Evolutionary conservation across 1,140 invertebrate genomes (phyloP), one percentile per base, ranked within the genome.

Genomic region (Harlomillsia oculata): DNA sequence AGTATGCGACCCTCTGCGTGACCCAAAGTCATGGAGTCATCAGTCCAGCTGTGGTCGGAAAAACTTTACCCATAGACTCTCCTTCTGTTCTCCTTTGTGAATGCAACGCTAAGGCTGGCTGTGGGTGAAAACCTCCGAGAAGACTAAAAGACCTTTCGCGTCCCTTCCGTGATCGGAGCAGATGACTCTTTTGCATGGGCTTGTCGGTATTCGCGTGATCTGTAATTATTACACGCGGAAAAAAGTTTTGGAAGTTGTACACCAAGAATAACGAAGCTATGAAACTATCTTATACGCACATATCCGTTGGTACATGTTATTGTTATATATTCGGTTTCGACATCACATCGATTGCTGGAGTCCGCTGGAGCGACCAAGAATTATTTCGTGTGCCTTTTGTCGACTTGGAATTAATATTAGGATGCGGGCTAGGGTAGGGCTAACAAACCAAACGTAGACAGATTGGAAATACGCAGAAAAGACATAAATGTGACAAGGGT

Each of bases 181-280:
- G 51, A 53, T 53, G 51, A 53, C 51, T 53, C 51, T 53, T 53
- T 53, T 53, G 51, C 51, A 53, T 53, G 49, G 37, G 21, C 13
- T 4, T 5, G 18, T 32, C 44, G 2, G 14, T 25, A 52, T 39
- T 52, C 25, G 50, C 50, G 50, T 52, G 50, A 52, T 52, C 50
- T 52, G 14, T 52, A 52, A 52, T 52, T 52, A 40, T 23, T 23
- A 46, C 26, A 28, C n/a, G 32, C 32, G n/a, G 8, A 9, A 34
- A n/a, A 34, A n/a, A 34, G 32, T 34, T 34, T 8, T 34, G 32
- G 8, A 9, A 34, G 8, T 9, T 34, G 32, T 34, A n/a, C n/a
- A n/a, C 32, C n/a, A n/a, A 34, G 32, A 8, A 9, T n/a, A n/a
- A 34, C n/a, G 32, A 18, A 11, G 8, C 8, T 8, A 41, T 41